Base-by-base conservation (phyloP, 2,888 invertebrate genomes). In the Cephus runcator region DNA sequence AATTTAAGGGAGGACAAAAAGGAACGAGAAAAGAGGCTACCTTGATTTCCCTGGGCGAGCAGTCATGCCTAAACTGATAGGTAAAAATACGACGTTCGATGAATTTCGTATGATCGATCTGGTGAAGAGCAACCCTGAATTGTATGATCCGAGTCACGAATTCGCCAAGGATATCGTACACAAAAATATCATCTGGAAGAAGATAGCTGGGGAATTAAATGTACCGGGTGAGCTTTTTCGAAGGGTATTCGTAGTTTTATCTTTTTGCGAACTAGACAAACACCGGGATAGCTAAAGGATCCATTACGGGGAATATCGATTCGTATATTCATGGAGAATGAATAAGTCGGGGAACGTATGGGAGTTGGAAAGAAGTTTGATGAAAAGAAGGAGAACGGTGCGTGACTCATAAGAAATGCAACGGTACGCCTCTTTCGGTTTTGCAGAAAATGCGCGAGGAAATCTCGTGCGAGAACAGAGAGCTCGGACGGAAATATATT, bases 51-150 rank as follows among this genome's bases (percentile, higher is more conserved):
- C 40, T 23, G 40, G 4, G 23, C 6, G 40, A 56, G 23, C 40
- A 56, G 40, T 71, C 71, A 71, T 71, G 71, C 71, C 71, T 33
- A 31, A 33, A 71, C 71, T 71, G 71, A 15, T 33, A 31, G 33
- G 40, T 56, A 56, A 56, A 23, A 23, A 34, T 69, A 31, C 23
- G 40, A 56, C 23, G 23, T 56, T 79, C 36, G 83, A 83, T 75
- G 81, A 84, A 71, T 40, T 76, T n/a, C 76, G 79, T 69, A 79
- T 86, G 75, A 73, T 85, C 69, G 81, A 87, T 23, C 79, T 83
- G 33, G 77, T 87, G 1, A 83, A 79, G 74, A 12, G n/a, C 11
- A 78, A 82, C 33, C 84, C 84, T 0, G 81, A 82, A 69, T 73
- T 87, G 33, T 78, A 84, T 73, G 83, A 85, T 56, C 75, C 82